Conservation (phyloP, 2,888 invertebrate species). For the Meganola albula region DNA sequence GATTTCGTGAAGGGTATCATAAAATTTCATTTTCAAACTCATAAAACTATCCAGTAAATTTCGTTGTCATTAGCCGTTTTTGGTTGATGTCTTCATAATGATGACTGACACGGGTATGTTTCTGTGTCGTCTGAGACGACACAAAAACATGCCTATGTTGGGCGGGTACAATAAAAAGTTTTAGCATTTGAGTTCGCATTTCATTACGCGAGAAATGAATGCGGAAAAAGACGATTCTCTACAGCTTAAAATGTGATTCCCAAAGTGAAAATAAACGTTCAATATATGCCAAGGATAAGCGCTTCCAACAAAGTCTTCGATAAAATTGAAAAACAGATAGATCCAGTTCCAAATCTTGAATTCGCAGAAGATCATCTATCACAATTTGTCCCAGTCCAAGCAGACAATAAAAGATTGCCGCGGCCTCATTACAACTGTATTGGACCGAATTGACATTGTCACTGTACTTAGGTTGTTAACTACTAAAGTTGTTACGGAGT, state of each 20-base stretch:
- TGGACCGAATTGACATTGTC: slow-evolving; percentile 34
- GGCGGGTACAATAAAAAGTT: slow-evolving; percentile 56
- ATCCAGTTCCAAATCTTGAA: slow-evolving; percentile 51
- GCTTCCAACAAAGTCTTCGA: slow-evolving; percentile 27
- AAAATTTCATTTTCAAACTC: too few relatives aligned
- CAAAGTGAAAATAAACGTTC: slow-evolving; percentile 34
- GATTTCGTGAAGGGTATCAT: too few relatives aligned
- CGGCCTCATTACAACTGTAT: slow-evolving; percentile 55
- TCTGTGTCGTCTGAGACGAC: slow-evolving; percentile 52
- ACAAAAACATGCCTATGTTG: slow-evolving; percentile 46
- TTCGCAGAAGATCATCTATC: slow-evolving; percentile 58
- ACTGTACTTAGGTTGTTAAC: too few relatives aligned
- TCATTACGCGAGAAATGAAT: slow-evolving; percentile 63
- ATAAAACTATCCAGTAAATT: too few relatives aligned
- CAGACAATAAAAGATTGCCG: slow-evolving; percentile 66
- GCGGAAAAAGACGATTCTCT: slow-evolving; percentile 52
- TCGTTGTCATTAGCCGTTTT: too few relatives aligned
- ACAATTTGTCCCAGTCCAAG: slow-evolving; percentile 67
- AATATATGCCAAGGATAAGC: slow-evolving; percentile 37
- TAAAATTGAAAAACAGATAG: slow-evolving; percentile 53
- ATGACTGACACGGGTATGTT: slow-evolving; percentile 42
- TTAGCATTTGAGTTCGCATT: slow-evolving; percentile 54
- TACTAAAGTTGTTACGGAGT: too few relatives aligned
- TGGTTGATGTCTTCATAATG: too few relatives aligned
- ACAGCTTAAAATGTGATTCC: slow-evolving; percentile 36